Conservation (phyloP, 2,113 vertebrate species). For the Ifrita kowaldi region DNA sequence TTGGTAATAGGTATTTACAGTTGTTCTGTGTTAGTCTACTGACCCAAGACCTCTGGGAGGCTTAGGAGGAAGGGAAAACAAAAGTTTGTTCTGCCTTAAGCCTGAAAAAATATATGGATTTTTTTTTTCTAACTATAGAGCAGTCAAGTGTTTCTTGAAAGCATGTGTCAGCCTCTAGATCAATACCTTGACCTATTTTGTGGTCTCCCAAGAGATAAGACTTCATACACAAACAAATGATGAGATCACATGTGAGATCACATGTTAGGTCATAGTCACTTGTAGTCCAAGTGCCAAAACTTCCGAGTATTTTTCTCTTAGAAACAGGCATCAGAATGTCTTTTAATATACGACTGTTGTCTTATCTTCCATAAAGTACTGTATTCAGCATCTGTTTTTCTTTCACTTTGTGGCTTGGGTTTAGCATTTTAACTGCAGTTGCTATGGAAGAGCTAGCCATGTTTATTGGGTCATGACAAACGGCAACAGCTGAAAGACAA, state of each 20-base stretch:
- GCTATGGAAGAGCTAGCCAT: slow-evolving; percentile 58
- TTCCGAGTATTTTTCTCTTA: background rate
- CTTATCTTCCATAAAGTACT: background rate
- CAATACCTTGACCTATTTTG: slow-evolving; percentile 56
- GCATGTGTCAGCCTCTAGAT: background rate
- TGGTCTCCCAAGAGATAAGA: slow-evolving; percentile 42
- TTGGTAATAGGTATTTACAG: background rate
- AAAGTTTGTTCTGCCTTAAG: background rate
- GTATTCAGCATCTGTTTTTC: background rate
- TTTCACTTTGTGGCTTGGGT: background rate
- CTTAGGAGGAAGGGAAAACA: background rate
- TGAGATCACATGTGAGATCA: slow-evolving; percentile 31
- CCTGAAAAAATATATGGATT: background rate
- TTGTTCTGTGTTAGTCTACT: background rate
- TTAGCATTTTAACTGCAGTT: slow-evolving; percentile 60
- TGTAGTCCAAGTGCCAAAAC: background rate
- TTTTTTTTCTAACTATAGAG: background rate
- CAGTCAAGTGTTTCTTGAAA: background rate
- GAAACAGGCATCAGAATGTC: background rate
- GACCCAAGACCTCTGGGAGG: background rate
- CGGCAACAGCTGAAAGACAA: slow-evolving; percentile 72
- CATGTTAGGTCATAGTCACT: background rate
- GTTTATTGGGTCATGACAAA: slow-evolving; percentile 69
- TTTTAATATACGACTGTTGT: background rate
- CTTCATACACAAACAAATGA: background rate